Base-by-base conservation (phyloP, 2,113 vertebrate genomes). In the Guaruba guarouba region DNA sequence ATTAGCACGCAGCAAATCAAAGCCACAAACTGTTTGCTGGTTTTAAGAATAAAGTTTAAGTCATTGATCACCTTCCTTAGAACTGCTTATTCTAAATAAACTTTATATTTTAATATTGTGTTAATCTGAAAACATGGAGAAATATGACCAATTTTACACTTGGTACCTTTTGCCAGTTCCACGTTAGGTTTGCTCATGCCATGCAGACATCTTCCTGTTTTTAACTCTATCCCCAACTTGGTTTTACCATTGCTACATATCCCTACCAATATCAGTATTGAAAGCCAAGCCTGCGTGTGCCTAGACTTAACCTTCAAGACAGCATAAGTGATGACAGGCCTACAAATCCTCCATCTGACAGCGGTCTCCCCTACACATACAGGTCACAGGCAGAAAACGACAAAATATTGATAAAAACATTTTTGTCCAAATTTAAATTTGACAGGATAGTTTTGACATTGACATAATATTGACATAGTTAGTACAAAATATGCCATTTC, bases 11-110 rank as follows among this genome's bases (percentile, higher is more conserved):
- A 99, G 97, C 59, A 99, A 97, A 97, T 99, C 99, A 97, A 99
- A 99, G 73, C 99, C 99, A 97, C 99, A 99, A 92, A 99, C 99
- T 23, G 99, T 99, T 99, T 99, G 99, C 99, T 99, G 96, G 90
- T 97, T 70, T 96, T 51, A 96, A 97, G 95, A 97, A 97, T 44
- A 96, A 90, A 70, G 64, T 54, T 83, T 44, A 94, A 83, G 52
- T 57, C 22, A 93, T 41, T 93, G 25, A 84, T 80, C 51, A 73
- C 13, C 35, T 73, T 70, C 35, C 28, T 80, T 62, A 78, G 11
- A 37, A 76, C 9, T 81, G 17, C 9, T 78, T 67, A 41, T 33
- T 66, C 64, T 89, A 87, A 87, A 91, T 11, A 49, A 73, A 55
- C 17, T 63, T 90, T 41, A 0, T 28, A 70, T 93, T 73, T 92